Conservation (phyloP, 30 jellyfish, hydroid and myxozoan genomes). For the Sanderia malayensis region DNA sequence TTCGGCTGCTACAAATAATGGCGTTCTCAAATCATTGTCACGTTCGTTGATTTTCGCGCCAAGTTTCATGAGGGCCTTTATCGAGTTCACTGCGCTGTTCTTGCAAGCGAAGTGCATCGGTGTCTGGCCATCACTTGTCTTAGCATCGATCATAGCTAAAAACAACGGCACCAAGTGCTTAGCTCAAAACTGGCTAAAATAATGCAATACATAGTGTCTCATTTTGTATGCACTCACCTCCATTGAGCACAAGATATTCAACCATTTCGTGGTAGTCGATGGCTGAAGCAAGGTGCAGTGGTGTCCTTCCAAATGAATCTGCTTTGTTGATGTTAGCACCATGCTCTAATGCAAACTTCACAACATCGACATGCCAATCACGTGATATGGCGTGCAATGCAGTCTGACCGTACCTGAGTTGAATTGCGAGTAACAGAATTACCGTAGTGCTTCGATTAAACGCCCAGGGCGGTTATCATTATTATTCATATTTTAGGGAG, state of each 20-base stretch:
- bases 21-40: slow-evolving; percentile 55
- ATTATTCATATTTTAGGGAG: too few relatives aligned
- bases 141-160: slow-evolving; percentile 68
- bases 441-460: too few relatives aligned
- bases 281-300: slow-evolving; percentile 77
- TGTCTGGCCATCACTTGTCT: slow-evolving; percentile 61
- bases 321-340: slow-evolving; percentile 63
- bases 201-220: too few relatives aligned
- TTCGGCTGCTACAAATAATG: slow-evolving; percentile 67
- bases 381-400: slow-evolving; percentile 69
- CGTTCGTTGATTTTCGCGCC: slow-evolving; percentile 60
- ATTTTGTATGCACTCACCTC: slow-evolving; percentile 55
- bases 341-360: slow-evolving; percentile 39
- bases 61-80: slow-evolving; percentile 34
- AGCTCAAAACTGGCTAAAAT: too few relatives aligned
- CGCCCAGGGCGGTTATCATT: too few relatives aligned
- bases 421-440: too few relatives aligned
- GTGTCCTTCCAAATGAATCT: slow-evolving; percentile 76
- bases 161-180: too few relatives aligned
- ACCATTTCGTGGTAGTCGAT: slow-evolving; percentile 70
- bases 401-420: slow-evolving; percentile 80
- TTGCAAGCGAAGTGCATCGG: slow-evolving; percentile 73
- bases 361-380: slow-evolving; percentile 85
- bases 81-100: slow-evolving; percentile 41
- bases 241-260: slow-evolving; percentile 58